These are phyloP conservation scores for Lutjanus argentimaculatus DNA, from an alignment of 2,797 vertebrate species.

Conservation along the genomic window DNA sequence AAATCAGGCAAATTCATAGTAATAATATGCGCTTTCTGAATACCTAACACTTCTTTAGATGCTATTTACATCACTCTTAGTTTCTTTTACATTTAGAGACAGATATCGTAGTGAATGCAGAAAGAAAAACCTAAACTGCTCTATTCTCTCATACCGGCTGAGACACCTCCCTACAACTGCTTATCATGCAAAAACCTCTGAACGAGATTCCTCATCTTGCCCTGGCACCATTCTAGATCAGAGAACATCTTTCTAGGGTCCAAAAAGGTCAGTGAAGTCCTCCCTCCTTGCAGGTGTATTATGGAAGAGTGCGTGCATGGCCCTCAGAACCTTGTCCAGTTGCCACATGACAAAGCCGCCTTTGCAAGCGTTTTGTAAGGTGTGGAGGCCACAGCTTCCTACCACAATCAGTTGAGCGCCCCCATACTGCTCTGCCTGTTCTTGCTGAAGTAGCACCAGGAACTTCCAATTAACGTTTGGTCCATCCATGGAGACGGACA, in stretches of 20 bases:
- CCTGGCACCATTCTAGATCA: conserved; percentile 18
- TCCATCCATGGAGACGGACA: not conserved
- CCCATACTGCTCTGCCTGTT: conserved; percentile 31
- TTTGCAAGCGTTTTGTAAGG: conserved; percentile 36
- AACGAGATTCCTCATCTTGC: not conserved
- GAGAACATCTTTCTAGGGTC: conserved; percentile 21
- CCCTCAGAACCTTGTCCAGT: too few relatives aligned
- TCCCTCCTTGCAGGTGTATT: too few relatives aligned
- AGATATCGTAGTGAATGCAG: too few relatives aligned
- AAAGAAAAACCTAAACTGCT: too few relatives aligned
- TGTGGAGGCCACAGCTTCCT: conserved; percentile 43
- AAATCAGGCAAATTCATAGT: conserved; percentile 28
- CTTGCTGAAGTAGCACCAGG: not conserved
- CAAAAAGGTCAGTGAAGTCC: conserved; percentile 18
- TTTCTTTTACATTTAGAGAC: too few relatives aligned
- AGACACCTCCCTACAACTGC: too few relatives aligned
- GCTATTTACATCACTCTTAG: too few relatives aligned
- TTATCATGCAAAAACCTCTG: too few relatives aligned
- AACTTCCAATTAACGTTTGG: not conserved
- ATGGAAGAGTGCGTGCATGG: too few relatives aligned
- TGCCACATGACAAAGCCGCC: too few relatives aligned
- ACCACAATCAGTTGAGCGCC: conserved; percentile 6
- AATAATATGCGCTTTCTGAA: not conserved
- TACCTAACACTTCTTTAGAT: conserved; percentile 5
- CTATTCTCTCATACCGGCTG: too few relatives aligned